Base-by-base conservation (phyloP, 2,888 invertebrate genomes). In the Microplitis manilae region DNA sequence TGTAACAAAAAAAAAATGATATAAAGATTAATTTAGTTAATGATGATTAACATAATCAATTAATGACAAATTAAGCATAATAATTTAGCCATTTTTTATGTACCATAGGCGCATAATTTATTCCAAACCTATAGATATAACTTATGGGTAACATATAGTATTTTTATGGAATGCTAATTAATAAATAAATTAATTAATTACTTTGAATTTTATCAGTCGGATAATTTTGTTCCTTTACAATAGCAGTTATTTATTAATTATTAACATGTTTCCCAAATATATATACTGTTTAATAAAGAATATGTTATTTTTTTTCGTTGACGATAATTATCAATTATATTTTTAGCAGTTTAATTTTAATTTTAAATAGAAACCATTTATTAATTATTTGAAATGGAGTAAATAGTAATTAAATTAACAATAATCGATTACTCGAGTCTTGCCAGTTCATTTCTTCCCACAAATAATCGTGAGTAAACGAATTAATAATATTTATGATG, bases 391-490 rank as follows among this genome's bases (percentile, higher is more conserved):
- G 20, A 30, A 67, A 73, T 61, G 38, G 13, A 68, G 59, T 59
- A 38, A 61, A 9, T 13, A 39, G 9, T 50, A 40, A 67, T 30
- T 59, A 13, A 38, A 9, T 50, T 30, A 75, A 64, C 9, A 59
- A 59, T 69, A 70, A 20, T 61, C 67, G 65, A 76, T 67, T 69
- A 64, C 70, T 67, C 72, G 72, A 76, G 76, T 76, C 76, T 76
- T 76, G 68, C 76, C 76, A 76, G 72, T 72, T 65, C 60, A 30
- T 30, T 67, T 76, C 76, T 76, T 76, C 76, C 76, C 30, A 68
- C 72, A 73, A 41, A 41, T 72, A 38, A 72, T 61, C 62, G 13
- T 65, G 41, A 8, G 50, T 50, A 50, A 50, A 50, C 50, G 50
- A 13, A 50, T 50, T 8, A 50, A 50, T 8, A 50, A 50, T 30